A percentile compares a stretch with the other conserved stretches of the same genome.
phyloP scores from a whole-genome alignment of 2,797 vertebrate species.

The Sitta carolinensis region DNA sequence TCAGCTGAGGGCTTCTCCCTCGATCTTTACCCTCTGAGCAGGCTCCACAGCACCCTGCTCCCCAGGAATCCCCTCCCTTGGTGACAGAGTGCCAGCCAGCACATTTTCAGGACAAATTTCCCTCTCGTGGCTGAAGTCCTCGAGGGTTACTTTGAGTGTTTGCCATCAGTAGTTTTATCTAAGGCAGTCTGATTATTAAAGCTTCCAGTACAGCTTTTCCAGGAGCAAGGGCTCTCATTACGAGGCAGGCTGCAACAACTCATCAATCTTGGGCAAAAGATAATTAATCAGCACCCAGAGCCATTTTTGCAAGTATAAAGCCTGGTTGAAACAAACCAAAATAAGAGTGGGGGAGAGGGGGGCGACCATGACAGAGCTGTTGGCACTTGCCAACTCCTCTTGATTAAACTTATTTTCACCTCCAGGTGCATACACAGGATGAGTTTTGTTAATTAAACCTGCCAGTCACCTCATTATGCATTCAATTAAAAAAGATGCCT shows the following conservation, averaged over 20 bases:
- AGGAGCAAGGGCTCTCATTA: conserved; percentile 1
- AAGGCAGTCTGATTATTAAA: conserved; percentile 1
- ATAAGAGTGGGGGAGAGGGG: background rate
- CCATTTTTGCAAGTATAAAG: conserved; percentile 43
- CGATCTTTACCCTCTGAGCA: background rate
- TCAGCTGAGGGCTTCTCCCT: background rate
- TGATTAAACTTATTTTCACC: conserved; percentile 70
- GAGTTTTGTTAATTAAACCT: conserved; percentile 74
- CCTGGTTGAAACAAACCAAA: conserved; percentile 44
- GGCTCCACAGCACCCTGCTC: background rate
- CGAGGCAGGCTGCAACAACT: conserved; percentile 6
- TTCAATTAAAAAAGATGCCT: conserved; percentile 55
- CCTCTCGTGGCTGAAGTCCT: accelerated
- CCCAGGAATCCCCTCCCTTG: background rate
- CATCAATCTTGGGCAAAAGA: conserved; percentile 42
- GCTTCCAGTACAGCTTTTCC: background rate
- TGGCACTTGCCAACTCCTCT: conserved; percentile 65
- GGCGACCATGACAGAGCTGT: conserved; percentile 14
- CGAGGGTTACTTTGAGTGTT: background rate
- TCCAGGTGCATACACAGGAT: conserved; percentile 64
- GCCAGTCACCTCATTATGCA: conserved; percentile 66
- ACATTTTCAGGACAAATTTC: background rate
- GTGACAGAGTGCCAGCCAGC: accelerated
- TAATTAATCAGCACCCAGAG: conserved; percentile 64
- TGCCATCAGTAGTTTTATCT: background rate